Evolutionary conservation across 2,888 invertebrate species (phyloP).

Genomic region (Amitus sp.): DNA sequence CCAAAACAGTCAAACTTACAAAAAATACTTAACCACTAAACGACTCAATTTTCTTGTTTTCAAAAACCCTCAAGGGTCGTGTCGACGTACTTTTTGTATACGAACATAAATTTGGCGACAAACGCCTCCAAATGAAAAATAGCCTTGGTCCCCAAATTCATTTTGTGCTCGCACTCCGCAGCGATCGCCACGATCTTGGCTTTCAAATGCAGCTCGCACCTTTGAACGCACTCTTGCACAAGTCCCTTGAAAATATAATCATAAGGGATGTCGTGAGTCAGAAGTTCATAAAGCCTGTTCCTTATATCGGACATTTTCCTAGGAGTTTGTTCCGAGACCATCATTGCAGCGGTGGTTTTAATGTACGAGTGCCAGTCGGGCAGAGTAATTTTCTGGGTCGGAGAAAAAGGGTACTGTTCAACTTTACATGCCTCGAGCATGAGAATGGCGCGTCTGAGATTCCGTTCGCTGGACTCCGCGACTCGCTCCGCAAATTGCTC

Average conservation of each 20-base stretch:
- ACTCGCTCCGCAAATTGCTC: constrained; percentile 80
- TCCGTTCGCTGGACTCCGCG: constrained; percentile 83
- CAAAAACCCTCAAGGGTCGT: constrained; percentile 71
- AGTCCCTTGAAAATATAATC: constrained; percentile 92
- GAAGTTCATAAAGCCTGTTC: constrained; percentile 89
- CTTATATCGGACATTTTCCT: constrained; percentile 86
- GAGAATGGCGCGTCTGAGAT: constrained; percentile 90
- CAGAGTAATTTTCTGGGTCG: constrained; percentile 82
- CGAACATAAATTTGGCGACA: constrained; percentile 94
- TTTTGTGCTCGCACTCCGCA: constrained; percentile 90
- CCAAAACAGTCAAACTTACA: too few relatives aligned
- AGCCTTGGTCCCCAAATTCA: constrained; percentile 91
- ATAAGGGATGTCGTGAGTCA: constrained; percentile 93
- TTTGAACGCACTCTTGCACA: constrained; percentile 83
- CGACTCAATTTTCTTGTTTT: too few relatives aligned
- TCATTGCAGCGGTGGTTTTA: constrained; percentile 85
- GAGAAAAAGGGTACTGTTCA: constrained; percentile 86
- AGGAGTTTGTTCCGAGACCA: constrained; percentile 88
- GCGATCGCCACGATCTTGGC: constrained; percentile 86
- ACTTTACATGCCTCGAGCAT: constrained; percentile 95
- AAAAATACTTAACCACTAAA: too few relatives aligned
- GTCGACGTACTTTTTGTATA: constrained; percentile 89
- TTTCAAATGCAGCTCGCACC: constrained; percentile 91
- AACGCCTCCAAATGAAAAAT: constrained; percentile 98
- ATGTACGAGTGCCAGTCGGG: constrained; percentile 95